Evolutionary conservation across 2,888 invertebrate genomes (phyloP).

Genomic region (Oegoconia quadripuncta): DNA sequence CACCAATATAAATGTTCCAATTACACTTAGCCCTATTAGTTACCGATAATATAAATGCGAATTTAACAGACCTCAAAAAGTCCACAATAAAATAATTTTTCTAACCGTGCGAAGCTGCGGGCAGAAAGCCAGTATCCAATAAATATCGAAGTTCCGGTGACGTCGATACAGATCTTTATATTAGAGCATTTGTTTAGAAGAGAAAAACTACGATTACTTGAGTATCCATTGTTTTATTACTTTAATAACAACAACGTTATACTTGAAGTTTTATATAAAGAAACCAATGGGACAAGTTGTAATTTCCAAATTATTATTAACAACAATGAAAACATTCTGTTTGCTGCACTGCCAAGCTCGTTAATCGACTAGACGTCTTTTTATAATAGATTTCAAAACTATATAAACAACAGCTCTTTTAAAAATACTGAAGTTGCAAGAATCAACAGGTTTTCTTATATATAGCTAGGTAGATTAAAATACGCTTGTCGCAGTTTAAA

Average conservation of each 20-base stretch:
- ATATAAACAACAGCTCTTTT: constrained; percentile 4
- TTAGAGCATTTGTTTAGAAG: too few relatives aligned
- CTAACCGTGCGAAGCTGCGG: too few relatives aligned
- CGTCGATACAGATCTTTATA: too few relatives aligned
- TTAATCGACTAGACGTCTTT: constrained; percentile 4
- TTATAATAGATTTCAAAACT: constrained; percentile 7
- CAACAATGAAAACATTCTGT: neutral
- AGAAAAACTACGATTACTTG: constrained; percentile 15
- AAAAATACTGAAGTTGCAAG: constrained; percentile 7
- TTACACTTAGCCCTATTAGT: too few relatives aligned
- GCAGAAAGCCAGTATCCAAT: too few relatives aligned
- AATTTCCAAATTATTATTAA: constrained; percentile 21
- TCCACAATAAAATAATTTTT: too few relatives aligned
- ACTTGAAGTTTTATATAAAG: constrained; percentile 54
- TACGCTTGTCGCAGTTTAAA: neutral
- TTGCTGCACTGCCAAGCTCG: constrained; percentile 9
- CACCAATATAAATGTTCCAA: too few relatives aligned
- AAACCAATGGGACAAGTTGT: constrained; percentile 53
- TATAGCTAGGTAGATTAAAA: neutral
- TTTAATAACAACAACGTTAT: constrained; percentile 34
- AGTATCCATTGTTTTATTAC: constrained; percentile 47
- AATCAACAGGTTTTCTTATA: constrained; percentile 3
- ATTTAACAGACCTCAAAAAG: too few relatives aligned
- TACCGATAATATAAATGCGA: too few relatives aligned
- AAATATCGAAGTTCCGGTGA: too few relatives aligned